phyloP scores from a whole-genome alignment of 2,888 invertebrate genomes.

The Esperia sulphurella region DNA sequence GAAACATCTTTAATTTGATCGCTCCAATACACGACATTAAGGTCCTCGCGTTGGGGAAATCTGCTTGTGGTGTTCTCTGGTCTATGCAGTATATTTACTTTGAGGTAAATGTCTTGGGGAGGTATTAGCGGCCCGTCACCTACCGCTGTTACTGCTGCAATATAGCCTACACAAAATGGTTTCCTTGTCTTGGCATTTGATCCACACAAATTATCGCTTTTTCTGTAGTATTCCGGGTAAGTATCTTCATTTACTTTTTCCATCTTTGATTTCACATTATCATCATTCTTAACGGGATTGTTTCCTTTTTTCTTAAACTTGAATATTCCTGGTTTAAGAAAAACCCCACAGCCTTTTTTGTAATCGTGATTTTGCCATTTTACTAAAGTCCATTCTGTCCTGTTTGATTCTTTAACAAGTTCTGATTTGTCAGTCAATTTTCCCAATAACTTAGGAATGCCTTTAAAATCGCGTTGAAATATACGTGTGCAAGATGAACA shows the following conservation, averaged over 20 bases:
- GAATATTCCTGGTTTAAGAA: slow-evolving; percentile 82
- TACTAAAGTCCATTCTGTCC: slow-evolving; percentile 70
- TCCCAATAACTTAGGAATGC: slow-evolving; percentile 66
- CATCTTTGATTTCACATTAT: slow-evolving; percentile 44
- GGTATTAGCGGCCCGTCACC: slow-evolving; percentile 71
- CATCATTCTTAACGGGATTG: slow-evolving; percentile 18
- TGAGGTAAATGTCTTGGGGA: slow-evolving; percentile 81
- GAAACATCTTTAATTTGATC: slow-evolving; percentile 83
- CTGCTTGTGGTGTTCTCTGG: slow-evolving; percentile 86
- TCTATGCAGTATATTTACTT: slow-evolving; percentile 84
- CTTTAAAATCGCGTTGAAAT: slow-evolving; percentile 56
- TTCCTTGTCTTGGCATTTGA: slow-evolving; percentile 86
- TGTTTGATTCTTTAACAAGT: slow-evolving; percentile 48
- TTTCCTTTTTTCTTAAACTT: slow-evolving; percentile 68
- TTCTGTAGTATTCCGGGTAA: slow-evolving; percentile 90
- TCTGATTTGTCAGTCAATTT: slow-evolving; percentile 57
- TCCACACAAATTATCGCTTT: slow-evolving; percentile 84
- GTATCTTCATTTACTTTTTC: slow-evolving; percentile 83
- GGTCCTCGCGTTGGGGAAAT: slow-evolving; percentile 80
- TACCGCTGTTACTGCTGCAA: slow-evolving; percentile 80
- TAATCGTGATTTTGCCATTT: slow-evolving; percentile 81
- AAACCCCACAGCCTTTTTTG: slow-evolving; percentile 83
- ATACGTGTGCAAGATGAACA: slow-evolving; percentile 80
- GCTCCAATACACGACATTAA: slow-evolving; percentile 88
- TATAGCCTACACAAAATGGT: slow-evolving; percentile 86